Evolutionary conservation across 2,888 invertebrate species (phyloP).

Genomic region (Heliconius hortense): DNA sequence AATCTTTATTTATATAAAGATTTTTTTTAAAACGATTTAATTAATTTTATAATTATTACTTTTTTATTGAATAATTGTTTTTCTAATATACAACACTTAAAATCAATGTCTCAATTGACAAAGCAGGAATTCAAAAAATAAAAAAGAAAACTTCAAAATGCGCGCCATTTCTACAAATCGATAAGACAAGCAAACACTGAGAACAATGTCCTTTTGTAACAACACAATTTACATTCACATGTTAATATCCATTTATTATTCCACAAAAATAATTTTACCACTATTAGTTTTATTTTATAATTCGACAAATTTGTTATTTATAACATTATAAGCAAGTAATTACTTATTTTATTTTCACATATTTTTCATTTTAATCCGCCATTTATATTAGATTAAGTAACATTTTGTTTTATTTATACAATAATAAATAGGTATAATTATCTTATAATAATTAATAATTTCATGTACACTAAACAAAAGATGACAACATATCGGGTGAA

Average conservation of each 20-base stretch:
- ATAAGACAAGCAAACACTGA: slow-evolving; percentile 61
- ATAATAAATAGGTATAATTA: not conserved
- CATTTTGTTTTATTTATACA: not conserved
- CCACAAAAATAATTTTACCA: not conserved
- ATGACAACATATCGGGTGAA: slow-evolving; percentile 51
- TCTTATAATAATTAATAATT: slow-evolving; percentile 14
- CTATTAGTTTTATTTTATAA: not conserved
- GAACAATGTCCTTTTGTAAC: slow-evolving; percentile 66
- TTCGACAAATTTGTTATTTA: not conserved
- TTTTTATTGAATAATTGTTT: not conserved
- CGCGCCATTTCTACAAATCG: slow-evolving; percentile 71
- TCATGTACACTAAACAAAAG: slow-evolving; percentile 25
- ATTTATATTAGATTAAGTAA: not conserved
- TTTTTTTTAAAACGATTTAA: not conserved
- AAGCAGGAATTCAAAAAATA: slow-evolving; percentile 12
- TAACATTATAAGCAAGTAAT: not conserved
- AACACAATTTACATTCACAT: slow-evolving; percentile 45
- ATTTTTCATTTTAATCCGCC: not conserved
- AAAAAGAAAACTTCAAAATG: slow-evolving; percentile 52
- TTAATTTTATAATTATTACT: too few species aligned
- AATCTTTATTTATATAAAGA: too few species aligned
- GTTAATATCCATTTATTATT: slow-evolving; percentile 11
- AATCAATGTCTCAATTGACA: not conserved
- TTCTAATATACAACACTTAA: not conserved
- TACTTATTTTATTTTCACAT: not conserved